Percentiles rank a stretch among this genome's conserved stretches.
Conservation (phyloP, 2,888 invertebrate species). For the Eristalis pertinax region DNA sequence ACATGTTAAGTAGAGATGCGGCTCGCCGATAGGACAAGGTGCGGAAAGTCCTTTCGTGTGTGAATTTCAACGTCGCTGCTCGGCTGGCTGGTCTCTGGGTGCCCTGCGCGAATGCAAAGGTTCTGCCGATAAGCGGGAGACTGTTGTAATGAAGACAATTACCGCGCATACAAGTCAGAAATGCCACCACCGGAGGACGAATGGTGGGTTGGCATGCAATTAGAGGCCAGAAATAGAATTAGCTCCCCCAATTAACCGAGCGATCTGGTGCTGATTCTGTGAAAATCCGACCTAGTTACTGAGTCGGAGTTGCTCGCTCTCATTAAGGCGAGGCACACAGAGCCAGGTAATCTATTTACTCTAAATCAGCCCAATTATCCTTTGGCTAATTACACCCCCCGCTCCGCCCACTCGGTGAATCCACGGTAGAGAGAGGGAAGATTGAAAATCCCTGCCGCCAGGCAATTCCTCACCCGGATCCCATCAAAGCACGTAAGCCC, state of each 20-base stretch:
- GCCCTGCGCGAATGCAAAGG: no score
- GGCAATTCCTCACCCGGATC: constrained; percentile 16
- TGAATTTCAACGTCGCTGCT: not conserved
- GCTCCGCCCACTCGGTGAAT: not conserved
- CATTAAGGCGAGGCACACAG: not conserved
- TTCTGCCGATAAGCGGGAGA: constrained; percentile 19
- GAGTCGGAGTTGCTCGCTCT: not conserved
- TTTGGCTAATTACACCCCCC: not conserved
- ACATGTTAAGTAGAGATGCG: constrained; percentile 69
- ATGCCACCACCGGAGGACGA: not conserved
- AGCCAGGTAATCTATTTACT: not conserved
- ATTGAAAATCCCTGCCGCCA: not conserved
- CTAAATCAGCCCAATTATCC: constrained; percentile 1
- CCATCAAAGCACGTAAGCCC: constrained; percentile 58
- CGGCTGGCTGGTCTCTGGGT: no score
- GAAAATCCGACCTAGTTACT: not conserved
- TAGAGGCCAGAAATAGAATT: not conserved
- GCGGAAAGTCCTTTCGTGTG: constrained; percentile 57
- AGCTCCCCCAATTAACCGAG: not conserved
- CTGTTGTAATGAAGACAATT: constrained; percentile 71
- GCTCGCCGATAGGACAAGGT: constrained; percentile 54
- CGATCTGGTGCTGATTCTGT: not conserved
- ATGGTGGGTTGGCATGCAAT: not conserved
- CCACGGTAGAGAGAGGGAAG: not conserved
- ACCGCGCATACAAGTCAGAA: constrained; percentile 34